Percentiles rank a stretch among this genome's conserved stretches.
phyloP scores from a whole-genome alignment of 1,140 invertebrate species.

The Muscidifurax raptorellus region DNA sequence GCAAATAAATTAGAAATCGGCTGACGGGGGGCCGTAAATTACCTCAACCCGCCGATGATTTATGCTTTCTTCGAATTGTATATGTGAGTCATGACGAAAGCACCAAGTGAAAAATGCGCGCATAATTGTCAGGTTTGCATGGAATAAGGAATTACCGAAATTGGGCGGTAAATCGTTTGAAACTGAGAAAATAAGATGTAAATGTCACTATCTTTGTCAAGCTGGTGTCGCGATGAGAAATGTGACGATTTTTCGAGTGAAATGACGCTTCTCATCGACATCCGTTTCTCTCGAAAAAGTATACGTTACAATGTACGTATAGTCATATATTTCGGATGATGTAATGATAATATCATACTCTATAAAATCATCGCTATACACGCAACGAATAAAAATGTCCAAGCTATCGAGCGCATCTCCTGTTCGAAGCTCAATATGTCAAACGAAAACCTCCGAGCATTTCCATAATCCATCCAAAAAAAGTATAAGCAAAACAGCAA shows the following conservation, averaged over 20 bases:
- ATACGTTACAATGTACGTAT: no score
- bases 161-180: background rate
- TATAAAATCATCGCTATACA: no score
- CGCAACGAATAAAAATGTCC: no score
- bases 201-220: background rate
- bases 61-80: background rate
- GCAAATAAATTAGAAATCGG: background rate
- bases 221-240: background rate
- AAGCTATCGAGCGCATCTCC: no score
- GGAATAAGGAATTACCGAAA: background rate
- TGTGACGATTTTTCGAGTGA: background rate
- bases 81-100: background rate
- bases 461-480: background rate
- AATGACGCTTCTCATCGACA: no score
- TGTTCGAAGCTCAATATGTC: no score
- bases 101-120: background rate
- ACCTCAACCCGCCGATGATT: background rate
- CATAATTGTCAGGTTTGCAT: background rate
- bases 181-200: background rate
- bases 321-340: no score
- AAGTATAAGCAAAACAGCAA: background rate
- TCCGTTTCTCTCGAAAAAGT: background rate
- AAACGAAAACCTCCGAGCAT: background rate
- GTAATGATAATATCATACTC: no score
- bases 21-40: background rate